phyloP scores from a whole-genome alignment of 1,140 invertebrate genomes.

The Tetragonula clypearis region DNA sequence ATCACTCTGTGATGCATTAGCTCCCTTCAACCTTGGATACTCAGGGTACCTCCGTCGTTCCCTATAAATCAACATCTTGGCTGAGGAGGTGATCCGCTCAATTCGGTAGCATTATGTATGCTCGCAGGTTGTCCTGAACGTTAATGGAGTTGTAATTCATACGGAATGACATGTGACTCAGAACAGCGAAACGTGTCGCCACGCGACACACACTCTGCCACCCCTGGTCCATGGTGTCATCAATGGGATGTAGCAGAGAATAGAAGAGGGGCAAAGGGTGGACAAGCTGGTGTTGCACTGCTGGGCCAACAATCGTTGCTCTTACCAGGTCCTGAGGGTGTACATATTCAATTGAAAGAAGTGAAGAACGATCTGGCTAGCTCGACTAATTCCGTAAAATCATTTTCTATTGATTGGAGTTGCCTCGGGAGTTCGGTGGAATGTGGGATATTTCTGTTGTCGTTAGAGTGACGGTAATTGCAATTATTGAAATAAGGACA shows the following conservation, averaged over 20 bases:
- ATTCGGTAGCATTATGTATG: constrained; percentile 44
- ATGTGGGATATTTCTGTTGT: not conserved
- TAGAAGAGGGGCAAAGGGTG: constrained; percentile 20
- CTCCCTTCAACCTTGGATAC: not conserved
- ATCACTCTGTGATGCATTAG: not conserved
- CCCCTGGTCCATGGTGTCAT: constrained; percentile 26
- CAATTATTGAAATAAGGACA: no score
- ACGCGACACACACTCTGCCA: constrained; percentile 54
- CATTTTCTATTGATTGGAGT: not conserved
- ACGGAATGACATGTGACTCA: constrained; percentile 64
- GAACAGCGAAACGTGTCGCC: constrained; percentile 62
- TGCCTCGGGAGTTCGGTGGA: not conserved
- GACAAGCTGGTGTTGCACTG: not conserved
- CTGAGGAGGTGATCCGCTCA: constrained; percentile 9
- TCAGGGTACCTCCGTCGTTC: no score
- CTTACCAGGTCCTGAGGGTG: not conserved
- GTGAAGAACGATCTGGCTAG: constrained; percentile 27
- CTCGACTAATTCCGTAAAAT: constrained; percentile 10
- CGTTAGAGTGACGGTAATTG: not conserved
- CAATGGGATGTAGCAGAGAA: constrained; percentile 34
- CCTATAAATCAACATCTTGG: constrained; percentile 60
- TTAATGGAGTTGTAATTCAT: constrained; percentile 78
- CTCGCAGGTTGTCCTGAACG: constrained; percentile 44
- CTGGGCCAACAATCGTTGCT: constrained; percentile 13
- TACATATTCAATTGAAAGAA: constrained; percentile 41